A percentile compares a stretch with the other conserved stretches of the same genome.
Evolutionary conservation across 1,140 invertebrate species (phyloP).

Genomic region (Ruditapes philippinarum): DNA sequence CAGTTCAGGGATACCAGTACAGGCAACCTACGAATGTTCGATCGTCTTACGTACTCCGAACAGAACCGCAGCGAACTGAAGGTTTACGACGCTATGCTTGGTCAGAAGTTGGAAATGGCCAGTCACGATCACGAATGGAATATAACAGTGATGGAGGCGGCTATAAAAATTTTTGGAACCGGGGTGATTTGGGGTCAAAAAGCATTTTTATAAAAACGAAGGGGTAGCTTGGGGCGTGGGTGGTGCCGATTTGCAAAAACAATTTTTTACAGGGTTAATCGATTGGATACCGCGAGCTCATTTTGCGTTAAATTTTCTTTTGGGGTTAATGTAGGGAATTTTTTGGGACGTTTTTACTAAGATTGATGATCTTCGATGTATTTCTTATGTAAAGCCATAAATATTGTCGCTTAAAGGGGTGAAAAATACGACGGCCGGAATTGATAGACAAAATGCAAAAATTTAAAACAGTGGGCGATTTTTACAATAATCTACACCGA

Average conservation of each 20-base stretch:
- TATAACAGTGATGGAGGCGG: slow-evolving; percentile 13
- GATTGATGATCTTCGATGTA: no score
- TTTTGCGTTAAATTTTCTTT: no score
- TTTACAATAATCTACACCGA: no score
- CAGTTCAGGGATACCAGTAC: not conserved
- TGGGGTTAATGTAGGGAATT: no score
- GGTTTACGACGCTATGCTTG: slow-evolving; percentile 12
- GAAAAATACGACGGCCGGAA: no score
- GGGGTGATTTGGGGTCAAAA: slow-evolving; percentile 72
- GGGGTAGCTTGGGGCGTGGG: slow-evolving; percentile 63
- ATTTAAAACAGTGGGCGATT: no score
- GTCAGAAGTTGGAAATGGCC: slow-evolving; percentile 23
- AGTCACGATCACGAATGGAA: not conserved
- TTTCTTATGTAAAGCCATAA: no score
- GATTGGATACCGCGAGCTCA: slow-evolving; percentile 2
- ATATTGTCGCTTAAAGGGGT: no score
- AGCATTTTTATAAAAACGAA: slow-evolving; percentile 74
- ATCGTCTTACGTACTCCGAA: slow-evolving; percentile 4
- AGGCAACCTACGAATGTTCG: not conserved
- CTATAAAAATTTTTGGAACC: slow-evolving; percentile 23
- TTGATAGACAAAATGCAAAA: no score
- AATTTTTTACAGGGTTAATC: not conserved
- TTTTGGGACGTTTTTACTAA: no score
- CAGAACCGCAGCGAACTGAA: not conserved
- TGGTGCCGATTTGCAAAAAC: not conserved